Conservation (phyloP, 2,888 invertebrate genomes). For the Drosophila cognata region DNA sequence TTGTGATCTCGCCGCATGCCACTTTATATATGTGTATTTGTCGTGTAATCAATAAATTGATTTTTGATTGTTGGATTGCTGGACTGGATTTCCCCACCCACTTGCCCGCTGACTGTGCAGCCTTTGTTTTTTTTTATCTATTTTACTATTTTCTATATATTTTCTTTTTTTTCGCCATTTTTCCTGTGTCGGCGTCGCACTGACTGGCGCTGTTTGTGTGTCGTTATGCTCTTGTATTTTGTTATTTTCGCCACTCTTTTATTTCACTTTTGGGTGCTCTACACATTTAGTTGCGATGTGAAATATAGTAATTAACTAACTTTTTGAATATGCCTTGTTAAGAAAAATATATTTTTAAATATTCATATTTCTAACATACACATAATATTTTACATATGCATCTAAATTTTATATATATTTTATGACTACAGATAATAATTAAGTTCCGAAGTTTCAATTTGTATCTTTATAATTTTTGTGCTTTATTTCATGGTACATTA, state of each 20-base stretch:
- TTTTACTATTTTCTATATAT: constrained; percentile 25
- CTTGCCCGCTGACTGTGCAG: constrained; percentile 22
- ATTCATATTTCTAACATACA: constrained; percentile 2
- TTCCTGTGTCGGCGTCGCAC: constrained; percentile 60
- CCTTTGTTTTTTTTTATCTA: constrained; percentile 47
- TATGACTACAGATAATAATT: neutral
- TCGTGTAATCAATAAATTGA: constrained; percentile 80
- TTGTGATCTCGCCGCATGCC: constrained; percentile 55
- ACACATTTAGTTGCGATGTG: constrained; percentile 30
- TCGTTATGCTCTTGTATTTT: constrained; percentile 1
- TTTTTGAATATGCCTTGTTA: neutral
- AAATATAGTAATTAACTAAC: constrained; percentile 3
- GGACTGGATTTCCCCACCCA: constrained; percentile 36
- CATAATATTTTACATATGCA: neutral
- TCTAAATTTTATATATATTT: neutral
- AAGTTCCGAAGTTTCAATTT: neutral
- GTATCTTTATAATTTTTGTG: neutral
- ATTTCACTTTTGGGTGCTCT: constrained; percentile 35
- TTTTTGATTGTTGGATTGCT: constrained; percentile 71
- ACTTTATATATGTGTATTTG: constrained; percentile 43
- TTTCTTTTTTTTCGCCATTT: constrained; percentile 12
- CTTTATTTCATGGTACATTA: too few species aligned
- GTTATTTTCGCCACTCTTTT: constrained; percentile 4
- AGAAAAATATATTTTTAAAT: neutral
- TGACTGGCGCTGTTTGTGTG: constrained; percentile 62